Conservation (phyloP, 2,797 vertebrate species). For the Hyperoplus immaculatus region DNA sequence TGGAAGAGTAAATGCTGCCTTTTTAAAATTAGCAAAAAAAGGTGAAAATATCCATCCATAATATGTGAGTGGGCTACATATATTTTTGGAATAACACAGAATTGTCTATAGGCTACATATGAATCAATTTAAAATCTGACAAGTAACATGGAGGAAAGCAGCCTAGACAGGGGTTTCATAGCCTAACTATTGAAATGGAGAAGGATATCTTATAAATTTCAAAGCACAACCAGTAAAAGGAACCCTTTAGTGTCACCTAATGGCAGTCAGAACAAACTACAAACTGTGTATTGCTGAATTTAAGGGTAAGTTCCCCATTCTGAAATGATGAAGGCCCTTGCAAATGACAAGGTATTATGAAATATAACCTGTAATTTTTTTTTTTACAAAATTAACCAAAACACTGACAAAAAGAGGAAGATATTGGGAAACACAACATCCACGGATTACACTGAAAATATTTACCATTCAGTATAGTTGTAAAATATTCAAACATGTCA, state of each 20-base stretch:
- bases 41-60: neutral
- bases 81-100: neutral
- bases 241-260: neutral
- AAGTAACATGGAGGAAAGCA: neutral
- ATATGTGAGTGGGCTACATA: neutral
- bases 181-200: neutral
- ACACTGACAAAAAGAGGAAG: too few relatives aligned
- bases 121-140: neutral
- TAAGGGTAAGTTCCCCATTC: neutral
- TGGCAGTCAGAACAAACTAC: neutral
- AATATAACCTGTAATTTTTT: too few relatives aligned
- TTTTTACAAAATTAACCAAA: too few relatives aligned
- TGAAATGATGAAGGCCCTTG: neutral
- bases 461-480: neutral
- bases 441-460: neutral
- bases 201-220: neutral
- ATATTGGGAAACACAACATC: neutral
- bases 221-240: neutral
- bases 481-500: neutral
- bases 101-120: neutral
- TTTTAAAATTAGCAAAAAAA: slow-evolving; percentile 2
- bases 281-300: neutral
- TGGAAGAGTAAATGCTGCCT: neutral
- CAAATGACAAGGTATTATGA: too few relatives aligned
- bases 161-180: neutral